Conservation (phyloP, 2,797 vertebrate genomes). For the Oryzias dopingdopingensis region DNA sequence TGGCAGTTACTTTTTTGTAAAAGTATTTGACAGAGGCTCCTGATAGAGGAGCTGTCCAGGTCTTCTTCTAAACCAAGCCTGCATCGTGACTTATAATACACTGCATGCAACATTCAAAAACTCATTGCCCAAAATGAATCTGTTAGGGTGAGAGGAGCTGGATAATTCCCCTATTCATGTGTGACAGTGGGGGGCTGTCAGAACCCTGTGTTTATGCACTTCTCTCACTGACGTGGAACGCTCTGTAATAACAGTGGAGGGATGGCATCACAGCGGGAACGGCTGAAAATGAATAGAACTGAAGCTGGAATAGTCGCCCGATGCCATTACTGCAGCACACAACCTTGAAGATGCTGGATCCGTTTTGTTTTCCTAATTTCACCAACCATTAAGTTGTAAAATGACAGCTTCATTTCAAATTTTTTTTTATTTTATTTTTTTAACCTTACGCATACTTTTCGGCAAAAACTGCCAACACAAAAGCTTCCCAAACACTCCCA, state of each 20-base stretch:
- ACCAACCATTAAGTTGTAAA: slow-evolving; percentile 30
- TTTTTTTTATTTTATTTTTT: slow-evolving; percentile 8
- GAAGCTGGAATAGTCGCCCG: slow-evolving; percentile 42
- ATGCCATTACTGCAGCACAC: slow-evolving; percentile 2
- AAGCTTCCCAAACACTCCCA: slow-evolving; percentile 43
- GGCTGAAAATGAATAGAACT: slow-evolving; percentile 65
- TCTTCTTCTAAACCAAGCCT: neutral
- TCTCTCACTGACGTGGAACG: slow-evolving; percentile 64
- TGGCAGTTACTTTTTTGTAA: too few species aligned
- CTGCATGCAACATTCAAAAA: slow-evolving; percentile 21
- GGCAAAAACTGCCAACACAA: slow-evolving; percentile 19
- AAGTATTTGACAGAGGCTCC: neutral
- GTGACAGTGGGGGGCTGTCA: slow-evolving; percentile 57
- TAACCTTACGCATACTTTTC: slow-evolving; percentile 13
- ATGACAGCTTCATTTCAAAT: slow-evolving; percentile 31
- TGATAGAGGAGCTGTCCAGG: neutral
- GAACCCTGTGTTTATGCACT: slow-evolving; percentile 71
- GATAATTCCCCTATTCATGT: slow-evolving; percentile 55
- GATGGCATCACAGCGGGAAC: slow-evolving; percentile 60
- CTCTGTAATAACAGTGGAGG: slow-evolving; percentile 74
- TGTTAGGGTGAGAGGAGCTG: slow-evolving; percentile 22
- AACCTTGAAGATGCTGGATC: slow-evolving; percentile 3
- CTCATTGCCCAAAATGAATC: slow-evolving; percentile 35
- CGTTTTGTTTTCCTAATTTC: slow-evolving; percentile 1
- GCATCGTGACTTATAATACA: neutral